These are phyloP conservation scores for Diarsia mendica DNA, from an alignment of 2,888 invertebrate genomes.

Conservation along the genomic window DNA sequence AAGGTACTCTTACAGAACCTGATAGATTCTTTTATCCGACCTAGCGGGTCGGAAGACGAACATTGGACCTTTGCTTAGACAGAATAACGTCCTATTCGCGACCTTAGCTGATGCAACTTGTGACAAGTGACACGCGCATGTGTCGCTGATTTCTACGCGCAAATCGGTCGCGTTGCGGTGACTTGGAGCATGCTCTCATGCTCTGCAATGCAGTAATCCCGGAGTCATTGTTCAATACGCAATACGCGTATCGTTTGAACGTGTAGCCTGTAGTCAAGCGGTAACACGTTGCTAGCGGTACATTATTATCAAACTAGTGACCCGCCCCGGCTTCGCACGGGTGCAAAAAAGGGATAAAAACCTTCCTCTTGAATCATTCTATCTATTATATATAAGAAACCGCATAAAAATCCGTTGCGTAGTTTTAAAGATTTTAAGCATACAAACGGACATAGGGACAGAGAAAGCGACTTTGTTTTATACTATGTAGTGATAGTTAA, in stretches of 20 bases:
- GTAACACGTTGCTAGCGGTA: not conserved
- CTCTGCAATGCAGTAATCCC: not conserved
- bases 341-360: no score
- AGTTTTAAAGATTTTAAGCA: no score
- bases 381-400: no score
- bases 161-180: not conserved
- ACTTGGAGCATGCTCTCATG: not conserved
- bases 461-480: no score
- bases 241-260: no score
- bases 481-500: no score
- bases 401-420: no score
- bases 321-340: no score
- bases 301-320: not conserved
- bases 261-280: not conserved
- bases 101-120: not conserved
- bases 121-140: not conserved
- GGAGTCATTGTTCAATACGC: no score
- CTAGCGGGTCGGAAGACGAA: not conserved
- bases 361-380: no score
- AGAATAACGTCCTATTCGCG: not conserved
- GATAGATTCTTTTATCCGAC: not conserved
- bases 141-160: not conserved
- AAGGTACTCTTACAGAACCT: conserved; percentile 71
- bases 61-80: not conserved
- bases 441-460: no score